Conservation (phyloP, 2,888 invertebrate species). For the Aphidius colemani region DNA sequence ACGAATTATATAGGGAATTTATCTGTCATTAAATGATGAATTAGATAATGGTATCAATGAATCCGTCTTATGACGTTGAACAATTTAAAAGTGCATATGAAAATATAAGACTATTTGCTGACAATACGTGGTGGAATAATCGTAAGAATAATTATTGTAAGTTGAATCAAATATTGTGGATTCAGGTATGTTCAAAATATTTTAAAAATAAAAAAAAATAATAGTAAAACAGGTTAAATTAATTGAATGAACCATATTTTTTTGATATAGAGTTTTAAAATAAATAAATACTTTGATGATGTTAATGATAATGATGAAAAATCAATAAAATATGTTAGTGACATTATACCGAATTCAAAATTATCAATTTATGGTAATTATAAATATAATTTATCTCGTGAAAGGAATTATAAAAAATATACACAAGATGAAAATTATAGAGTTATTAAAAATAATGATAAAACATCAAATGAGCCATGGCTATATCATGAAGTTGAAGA, state of each 20-base stretch:
- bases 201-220: too few relatives aligned
- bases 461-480: constrained; percentile 46
- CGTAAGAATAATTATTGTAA: constrained; percentile 49
- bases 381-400: constrained; percentile 67
- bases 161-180: constrained; percentile 51
- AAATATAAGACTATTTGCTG: constrained; percentile 53
- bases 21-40: constrained; percentile 11
- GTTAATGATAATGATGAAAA: constrained; percentile 2
- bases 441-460: constrained; percentile 8
- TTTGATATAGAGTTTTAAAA: too few relatives aligned
- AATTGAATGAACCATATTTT: too few relatives aligned
- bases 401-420: constrained; percentile 54
- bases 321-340: constrained; percentile 61
- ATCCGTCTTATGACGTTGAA: constrained; percentile 49
- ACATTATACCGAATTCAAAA: constrained; percentile 70
- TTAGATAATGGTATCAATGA: constrained; percentile 50
- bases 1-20: constrained; percentile 20
- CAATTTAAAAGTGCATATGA: constrained; percentile 51
- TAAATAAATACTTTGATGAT: too few relatives aligned
- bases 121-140: constrained; percentile 50
- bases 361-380: constrained; percentile 67
- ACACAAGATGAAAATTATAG: constrained; percentile 18
- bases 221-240: too few relatives aligned
- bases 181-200: constrained; percentile 42
- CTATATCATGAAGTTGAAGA: constrained; percentile 52